Conservation (phyloP, 2,888 invertebrate species). For the Dyspetes luteomarginatus region DNA sequence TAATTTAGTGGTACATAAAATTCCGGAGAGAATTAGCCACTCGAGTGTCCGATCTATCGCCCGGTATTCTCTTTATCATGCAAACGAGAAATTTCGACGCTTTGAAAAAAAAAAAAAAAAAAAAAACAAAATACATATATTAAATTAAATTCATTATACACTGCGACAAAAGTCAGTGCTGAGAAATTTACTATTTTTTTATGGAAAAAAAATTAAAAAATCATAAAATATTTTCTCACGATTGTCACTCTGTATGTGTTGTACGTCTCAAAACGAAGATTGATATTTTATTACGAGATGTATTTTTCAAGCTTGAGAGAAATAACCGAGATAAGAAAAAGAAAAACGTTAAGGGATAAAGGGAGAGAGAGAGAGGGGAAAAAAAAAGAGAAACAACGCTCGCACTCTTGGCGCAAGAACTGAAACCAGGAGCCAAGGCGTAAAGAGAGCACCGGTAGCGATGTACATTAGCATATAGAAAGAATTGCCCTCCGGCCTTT, state of each 20-base stretch:
- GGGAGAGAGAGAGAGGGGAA: background rate
- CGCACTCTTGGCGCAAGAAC: slow-evolving; percentile 54
- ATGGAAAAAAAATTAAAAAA: background rate
- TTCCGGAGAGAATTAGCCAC: slow-evolving; percentile 80
- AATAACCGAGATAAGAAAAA: slow-evolving; percentile 14
- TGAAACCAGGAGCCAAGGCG: slow-evolving; percentile 65
- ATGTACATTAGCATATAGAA: slow-evolving; percentile 82
- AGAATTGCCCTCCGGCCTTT: slow-evolving; percentile 77
- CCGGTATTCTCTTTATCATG: slow-evolving; percentile 59
- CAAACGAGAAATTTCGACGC: slow-evolving; percentile 14
- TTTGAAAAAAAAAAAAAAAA: background rate
- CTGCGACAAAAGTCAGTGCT: background rate
- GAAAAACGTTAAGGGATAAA: slow-evolving; percentile 20
- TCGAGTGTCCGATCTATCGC: slow-evolving; percentile 77
- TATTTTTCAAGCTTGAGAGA: slow-evolving; percentile 33
- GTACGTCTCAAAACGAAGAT: slow-evolving; percentile 39
- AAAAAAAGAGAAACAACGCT: slow-evolving; percentile 53
- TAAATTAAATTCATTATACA: background rate
- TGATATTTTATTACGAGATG: slow-evolving; percentile 52
- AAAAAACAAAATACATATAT: background rate
- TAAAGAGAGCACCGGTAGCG: slow-evolving; percentile 79
- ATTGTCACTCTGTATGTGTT: slow-evolving; percentile 18
- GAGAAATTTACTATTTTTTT: slow-evolving; percentile 11
- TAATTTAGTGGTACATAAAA: slow-evolving; percentile 82
- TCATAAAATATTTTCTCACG: slow-evolving; percentile 2